Base-by-base conservation (phyloP, 1,140 invertebrate species). In the Drosophila ananassae region DNA sequence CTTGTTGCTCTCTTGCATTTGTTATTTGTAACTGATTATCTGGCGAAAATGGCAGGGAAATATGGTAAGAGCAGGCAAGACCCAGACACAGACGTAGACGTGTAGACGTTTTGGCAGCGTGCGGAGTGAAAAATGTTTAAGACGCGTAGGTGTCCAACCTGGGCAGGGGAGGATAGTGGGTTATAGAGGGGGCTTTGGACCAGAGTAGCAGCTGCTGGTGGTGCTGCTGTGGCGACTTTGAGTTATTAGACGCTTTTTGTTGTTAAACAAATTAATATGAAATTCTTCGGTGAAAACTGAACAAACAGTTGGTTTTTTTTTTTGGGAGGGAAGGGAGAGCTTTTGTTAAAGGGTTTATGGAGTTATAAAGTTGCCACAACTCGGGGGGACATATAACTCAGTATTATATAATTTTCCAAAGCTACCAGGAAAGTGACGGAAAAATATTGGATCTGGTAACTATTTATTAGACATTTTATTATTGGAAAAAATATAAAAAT, bases 41-140 rank as follows among this genome's bases (percentile, higher is more conserved):
- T 80, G 69, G 68, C 67, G 62, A 73, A 71, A 77, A 59, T 59
- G 52, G 39, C 44, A 53, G 37, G 5, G 47, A 48, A 44, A 28
- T 69, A 44, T 41, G 13, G 21, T 28, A 28, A 12, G 37, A 30
- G 7, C 12, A 12, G 55, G 52, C 17, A 12, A 7, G n/a, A 12
- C 12, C 30, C 22, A 69, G 63, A 67, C 62, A 37, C 24, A 32
- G 66, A 71, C 77, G 59, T 73, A 50, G 76, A 75, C 72, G 72
- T 66, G 72, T 73, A 79, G 77, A 78, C 76, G 76, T 67, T 79
- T 79, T 73, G 77, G 77, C 77, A 73, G 68, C 69, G 57, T 75
- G 57, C 77, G 41, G 63, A 79, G 61, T 62, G 77, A 68, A 79
- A 79, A 67, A 78, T 73, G 66, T 66, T 55, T 25, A 25, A 54